A percentile compares a stretch with the other conserved stretches of the same genome.
Evolutionary conservation across 2,113 vertebrate genomes (phyloP).

Genomic region (Lepisosteus osseus): DNA sequence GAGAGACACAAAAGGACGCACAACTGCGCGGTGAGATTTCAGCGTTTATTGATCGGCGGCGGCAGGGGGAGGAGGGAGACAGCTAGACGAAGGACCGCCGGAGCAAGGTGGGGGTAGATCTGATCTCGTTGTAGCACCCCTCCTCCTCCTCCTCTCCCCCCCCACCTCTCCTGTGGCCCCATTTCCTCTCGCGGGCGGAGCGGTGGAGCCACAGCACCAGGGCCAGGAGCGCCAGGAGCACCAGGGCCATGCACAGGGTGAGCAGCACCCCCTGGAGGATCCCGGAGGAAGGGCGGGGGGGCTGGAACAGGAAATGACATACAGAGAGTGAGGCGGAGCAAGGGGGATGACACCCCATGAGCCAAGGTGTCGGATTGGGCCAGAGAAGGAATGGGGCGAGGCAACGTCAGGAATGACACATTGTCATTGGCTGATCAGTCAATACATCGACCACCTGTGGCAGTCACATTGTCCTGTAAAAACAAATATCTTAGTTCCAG

Average conservation of each 20-base stretch:
- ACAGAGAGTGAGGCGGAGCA: background rate
- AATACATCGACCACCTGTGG: too few relatives aligned
- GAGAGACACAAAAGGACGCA: too few relatives aligned
- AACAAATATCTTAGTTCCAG: too few relatives aligned
- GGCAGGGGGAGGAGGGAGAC: too few relatives aligned
- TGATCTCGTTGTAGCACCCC: conserved; percentile 59
- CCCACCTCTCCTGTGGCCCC: conserved; percentile 37
- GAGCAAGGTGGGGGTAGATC: conserved; percentile 53
- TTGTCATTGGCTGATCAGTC: too few relatives aligned
- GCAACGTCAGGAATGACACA: background rate
- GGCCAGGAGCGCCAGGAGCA: conserved; percentile 60
- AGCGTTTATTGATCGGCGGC: too few relatives aligned
- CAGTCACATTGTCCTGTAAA: too few relatives aligned
- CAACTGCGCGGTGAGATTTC: too few relatives aligned
- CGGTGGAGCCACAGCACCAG: conserved; percentile 68
- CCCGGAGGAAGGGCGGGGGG: conserved; percentile 41
- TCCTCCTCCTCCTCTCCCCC: conserved; percentile 38
- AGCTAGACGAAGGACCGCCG: conserved; percentile 66
- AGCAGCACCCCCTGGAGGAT: conserved; percentile 63
- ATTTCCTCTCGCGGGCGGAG: conserved; percentile 50
- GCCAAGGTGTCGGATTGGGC: background rate
- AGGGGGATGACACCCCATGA: background rate
- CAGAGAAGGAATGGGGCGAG: background rate
- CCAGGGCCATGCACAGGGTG: conserved; percentile 62
- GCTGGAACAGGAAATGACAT: conserved; percentile 34